A percentile compares a stretch with the other conserved stretches of the same genome.
Evolutionary conservation across 2,888 invertebrate genomes (phyloP).

Genomic region (Fissipunctia ypsillon): DNA sequence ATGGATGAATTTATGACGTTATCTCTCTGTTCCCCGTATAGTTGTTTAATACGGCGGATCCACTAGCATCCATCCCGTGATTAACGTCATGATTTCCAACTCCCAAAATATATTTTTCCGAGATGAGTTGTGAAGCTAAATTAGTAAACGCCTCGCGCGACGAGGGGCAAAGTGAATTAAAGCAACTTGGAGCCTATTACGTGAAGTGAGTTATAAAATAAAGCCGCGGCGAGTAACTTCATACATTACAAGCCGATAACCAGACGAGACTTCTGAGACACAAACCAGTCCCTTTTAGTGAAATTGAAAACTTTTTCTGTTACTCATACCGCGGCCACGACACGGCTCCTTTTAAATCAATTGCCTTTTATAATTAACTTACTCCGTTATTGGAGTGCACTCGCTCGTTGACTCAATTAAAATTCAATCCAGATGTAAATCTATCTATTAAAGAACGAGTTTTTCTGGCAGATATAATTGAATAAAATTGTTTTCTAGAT

Average conservation of each 20-base stretch:
- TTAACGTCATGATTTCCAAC: constrained; percentile 58
- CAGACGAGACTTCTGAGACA: constrained; percentile 91
- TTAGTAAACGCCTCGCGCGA: constrained; percentile 79
- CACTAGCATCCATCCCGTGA: constrained; percentile 60
- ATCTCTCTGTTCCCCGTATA: constrained; percentile 73
- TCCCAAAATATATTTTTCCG: constrained; percentile 63
- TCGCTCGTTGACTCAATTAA: constrained; percentile 88
- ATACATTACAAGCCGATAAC: constrained; percentile 91
- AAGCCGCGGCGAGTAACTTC: constrained; percentile 88
- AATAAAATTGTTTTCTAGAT: constrained; percentile 79
- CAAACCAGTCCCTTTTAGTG: constrained; percentile 91
- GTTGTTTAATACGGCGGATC: constrained; percentile 60
- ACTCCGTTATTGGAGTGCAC: constrained; percentile 87
- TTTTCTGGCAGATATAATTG: constrained; percentile 82
- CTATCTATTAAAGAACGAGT: constrained; percentile 83
- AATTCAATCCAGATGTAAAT: constrained; percentile 88
- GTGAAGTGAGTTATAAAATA: constrained; percentile 90
- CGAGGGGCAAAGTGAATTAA: constrained; percentile 85
- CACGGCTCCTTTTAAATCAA: constrained; percentile 90
- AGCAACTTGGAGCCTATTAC: constrained; percentile 86
- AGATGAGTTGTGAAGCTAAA: constrained; percentile 74
- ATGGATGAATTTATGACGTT: constrained; percentile 87
- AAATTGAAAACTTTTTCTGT: constrained; percentile 91
- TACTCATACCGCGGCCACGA: constrained; percentile 89
- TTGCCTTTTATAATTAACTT: constrained; percentile 91